Conservation (phyloP, 2,113 vertebrate genomes). For the Leucoraja erinaceus region DNA sequence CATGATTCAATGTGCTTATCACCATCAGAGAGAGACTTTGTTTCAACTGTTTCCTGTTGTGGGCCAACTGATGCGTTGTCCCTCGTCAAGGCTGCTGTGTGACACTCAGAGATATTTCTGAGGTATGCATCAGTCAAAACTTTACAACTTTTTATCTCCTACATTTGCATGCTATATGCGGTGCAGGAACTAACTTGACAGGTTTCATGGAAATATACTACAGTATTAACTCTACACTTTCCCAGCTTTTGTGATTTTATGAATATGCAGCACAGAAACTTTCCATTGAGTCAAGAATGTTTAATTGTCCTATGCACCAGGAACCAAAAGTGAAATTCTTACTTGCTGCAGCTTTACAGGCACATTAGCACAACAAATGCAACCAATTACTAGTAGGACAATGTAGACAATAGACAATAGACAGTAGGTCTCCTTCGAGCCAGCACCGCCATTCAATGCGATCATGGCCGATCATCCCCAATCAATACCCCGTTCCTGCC, state of each 20-base stretch:
- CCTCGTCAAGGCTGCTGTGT: neutral
- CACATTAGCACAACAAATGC: too few relatives aligned
- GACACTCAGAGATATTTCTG: conserved; percentile 6
- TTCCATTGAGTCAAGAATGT: too few relatives aligned
- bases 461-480: too few relatives aligned
- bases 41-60: conserved; percentile 27
- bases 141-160: conserved; percentile 16
- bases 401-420: too few relatives aligned
- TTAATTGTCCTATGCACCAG: too few relatives aligned
- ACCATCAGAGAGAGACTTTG: neutral
- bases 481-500: too few relatives aligned
- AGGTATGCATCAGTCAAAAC: conserved; percentile 1
- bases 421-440: too few relatives aligned
- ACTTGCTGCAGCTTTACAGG: too few relatives aligned
- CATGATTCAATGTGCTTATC: conserved; percentile 23
- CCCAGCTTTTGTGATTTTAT: neutral
- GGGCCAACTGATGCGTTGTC: conserved; percentile 30
- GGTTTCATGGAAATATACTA: neutral
- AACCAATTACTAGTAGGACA: too few relatives aligned
- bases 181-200: neutral
- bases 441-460: too few relatives aligned
- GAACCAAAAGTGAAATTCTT: too few relatives aligned
- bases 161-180: neutral
- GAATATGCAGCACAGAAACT: neutral
- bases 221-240: neutral